Base-by-base conservation (phyloP, 2,888 invertebrate genomes). In the Nasonia oneida region DNA sequence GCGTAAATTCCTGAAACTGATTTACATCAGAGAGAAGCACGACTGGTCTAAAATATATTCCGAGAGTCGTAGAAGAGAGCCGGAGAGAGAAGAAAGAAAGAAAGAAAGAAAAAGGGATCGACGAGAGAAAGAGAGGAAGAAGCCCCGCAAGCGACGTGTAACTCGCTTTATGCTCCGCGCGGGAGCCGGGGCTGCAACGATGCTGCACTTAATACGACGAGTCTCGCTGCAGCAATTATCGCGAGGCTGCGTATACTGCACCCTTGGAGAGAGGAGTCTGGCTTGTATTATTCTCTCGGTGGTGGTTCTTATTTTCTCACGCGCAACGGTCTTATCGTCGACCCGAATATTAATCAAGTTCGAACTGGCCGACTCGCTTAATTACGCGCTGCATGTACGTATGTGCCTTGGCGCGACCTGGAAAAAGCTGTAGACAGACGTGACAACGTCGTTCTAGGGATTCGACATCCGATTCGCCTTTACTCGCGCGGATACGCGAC, bases 1-100 rank as follows among this genome's bases (percentile, higher is more conserved):
- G 53, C 80, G 74, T 39, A 84, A 80, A 80, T 83, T 78, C 73
- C 70, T 61, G 80, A 70, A 61, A 76, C 80, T 81, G 81, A 81
- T 81, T 84, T 81, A 71, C 81, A 84, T 81, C 47, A 15, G 64
- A 61, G 73, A 61, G 61, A 37, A 15, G 42, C n/a, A 47, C 37
- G 29, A 14, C 23, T 76, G 67, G 75, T 77, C 77, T 83, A 77
- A 83, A 71, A 77, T n/a, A 8, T 83, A 83, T 76, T 83, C 77
- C 76, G 15, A 15, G 8, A 64, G 10, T n/a, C 42, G 42, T 4
- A 67, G 67, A 47, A 67, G 39, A 67, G 39, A 39, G 75, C 23
- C 12, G 71, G 64, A 23, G 33, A 53, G 6, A 0, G 0, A 3
- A 50, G 23, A 12, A 29, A 61, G 3, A 5, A 23, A 61, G 23